Evolutionary conservation across 2,113 vertebrate species (phyloP).

Genomic region (Perca flavescens): DNA sequence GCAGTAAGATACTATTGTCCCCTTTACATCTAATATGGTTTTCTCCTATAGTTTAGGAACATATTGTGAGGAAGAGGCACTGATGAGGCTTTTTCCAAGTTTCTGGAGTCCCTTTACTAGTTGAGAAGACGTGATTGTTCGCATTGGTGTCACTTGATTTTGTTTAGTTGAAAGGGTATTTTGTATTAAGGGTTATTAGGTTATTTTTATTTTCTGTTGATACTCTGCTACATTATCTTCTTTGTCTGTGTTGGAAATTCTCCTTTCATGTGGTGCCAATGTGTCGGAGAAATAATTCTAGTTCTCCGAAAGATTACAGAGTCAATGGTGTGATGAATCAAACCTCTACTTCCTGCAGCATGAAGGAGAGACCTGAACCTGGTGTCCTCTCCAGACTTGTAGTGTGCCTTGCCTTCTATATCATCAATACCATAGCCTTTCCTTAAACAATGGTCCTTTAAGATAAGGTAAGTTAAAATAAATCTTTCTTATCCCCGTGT

Average conservation of each 20-base stretch:
- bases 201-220: constrained; percentile 13
- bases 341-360: no score
- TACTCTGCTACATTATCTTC: neutral
- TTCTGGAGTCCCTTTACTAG: neutral
- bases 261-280: constrained; percentile 4
- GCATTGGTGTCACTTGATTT: neutral
- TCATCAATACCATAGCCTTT: no score
- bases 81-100: neutral
- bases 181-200: constrained; percentile 1
- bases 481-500: no score
- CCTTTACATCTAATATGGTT: neutral
- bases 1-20: neutral
- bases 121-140: neutral
- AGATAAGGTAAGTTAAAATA: no score
- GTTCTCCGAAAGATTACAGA: no score
- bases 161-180: constrained; percentile 1
- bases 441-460: no score
- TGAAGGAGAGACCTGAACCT: no score
- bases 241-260: neutral
- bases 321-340: no score
- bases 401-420: no score
- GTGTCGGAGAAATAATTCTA: no score
- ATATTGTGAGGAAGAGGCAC: neutral
- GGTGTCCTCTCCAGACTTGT: no score
- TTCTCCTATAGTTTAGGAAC: neutral